Base-by-base conservation (phyloP, 2,797 vertebrate genomes). In the Sebastes minor region DNA sequence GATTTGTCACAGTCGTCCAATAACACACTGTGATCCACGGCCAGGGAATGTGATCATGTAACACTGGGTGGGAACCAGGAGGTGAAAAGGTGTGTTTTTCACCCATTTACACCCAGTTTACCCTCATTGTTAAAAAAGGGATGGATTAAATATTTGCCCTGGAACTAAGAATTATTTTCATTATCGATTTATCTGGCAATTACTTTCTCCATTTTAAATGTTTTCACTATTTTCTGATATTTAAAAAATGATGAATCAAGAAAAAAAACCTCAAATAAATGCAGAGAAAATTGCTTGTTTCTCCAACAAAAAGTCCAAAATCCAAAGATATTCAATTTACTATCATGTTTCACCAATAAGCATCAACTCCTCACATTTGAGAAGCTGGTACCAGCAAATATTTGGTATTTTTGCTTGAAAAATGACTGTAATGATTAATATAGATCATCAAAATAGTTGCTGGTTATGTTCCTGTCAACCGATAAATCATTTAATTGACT, bases 1-100 rank as follows among this genome's bases (percentile, higher is more conserved):
- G 82, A 85, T 88, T 84, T 20, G 63, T 81, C 53, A 63, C 85
- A 70, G 80, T 22, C 4, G 55, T 76, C 46, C 60, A 85, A 78
- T 76, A 78, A 85, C 64, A 56, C 16, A 5, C 66, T 35, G 64
- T 25, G 80, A 71, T 65, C 75, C 67, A 55, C 14, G 1, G 35
- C 11, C 57, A 7, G 62, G 56, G 80, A 52, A n/a, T 28, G 63
- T 11, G 71, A 71, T 85, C 49, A 25, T 16, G 57, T 28, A 57
- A 61, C 73, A 46, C 56, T 13, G 72, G 60, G 56, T 32, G 56
- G 59, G 49, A 63, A 84, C 28, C 62, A 74, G 67, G 53, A 62
- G 66, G 49, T 55, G 23, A 71, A 76, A 64, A 57, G 23, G 60
- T 63, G 27, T 20, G 23, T 70, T 14, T 35, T 59, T 59, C 35